phyloP scores from a whole-genome alignment of 2,888 invertebrate species.

The Clivina fossor region DNA sequence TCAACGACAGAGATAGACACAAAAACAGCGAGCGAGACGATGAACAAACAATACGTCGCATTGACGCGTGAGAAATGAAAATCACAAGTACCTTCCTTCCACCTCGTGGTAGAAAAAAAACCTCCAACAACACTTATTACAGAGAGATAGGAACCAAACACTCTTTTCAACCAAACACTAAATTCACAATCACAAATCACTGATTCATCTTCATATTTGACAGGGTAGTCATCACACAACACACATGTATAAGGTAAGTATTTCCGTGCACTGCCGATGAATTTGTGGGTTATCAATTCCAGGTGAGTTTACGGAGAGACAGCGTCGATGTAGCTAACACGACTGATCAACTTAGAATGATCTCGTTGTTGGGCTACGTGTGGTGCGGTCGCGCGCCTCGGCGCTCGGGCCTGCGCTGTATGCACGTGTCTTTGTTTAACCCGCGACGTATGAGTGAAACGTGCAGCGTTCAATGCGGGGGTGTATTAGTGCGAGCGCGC shows the following conservation, averaged over 20 bases:
- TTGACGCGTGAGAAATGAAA: no score
- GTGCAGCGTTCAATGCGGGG: slow-evolving; percentile 13
- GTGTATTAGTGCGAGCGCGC: no score
- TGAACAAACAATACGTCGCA: no score
- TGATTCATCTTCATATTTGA: slow-evolving; percentile 4
- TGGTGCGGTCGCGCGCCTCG: slow-evolving; percentile 37
- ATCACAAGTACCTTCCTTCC: no score
- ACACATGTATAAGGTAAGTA: no score
- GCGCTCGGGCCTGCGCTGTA: slow-evolving; percentile 40
- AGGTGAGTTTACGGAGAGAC: slow-evolving; percentile 42
- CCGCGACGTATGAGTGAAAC: neutral
- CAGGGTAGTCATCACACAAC: no score
- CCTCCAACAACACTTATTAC: no score
- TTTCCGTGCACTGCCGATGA: no score
- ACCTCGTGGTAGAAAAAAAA: no score
- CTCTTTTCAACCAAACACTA: slow-evolving; percentile 4
- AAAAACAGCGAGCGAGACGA: no score
- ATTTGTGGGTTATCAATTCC: no score
- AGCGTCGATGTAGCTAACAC: slow-evolving; percentile 41
- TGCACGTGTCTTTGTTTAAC: slow-evolving; percentile 41
- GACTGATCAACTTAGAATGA: slow-evolving; percentile 48
- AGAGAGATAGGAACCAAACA: no score
- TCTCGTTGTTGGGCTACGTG: slow-evolving; percentile 44
- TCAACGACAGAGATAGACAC: slow-evolving; percentile 5
- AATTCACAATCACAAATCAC: slow-evolving; percentile 4